These are phyloP conservation scores for Delphinus delphis DNA, from an alignment of 2,113 vertebrate genomes.

Conservation along the genomic window DNA sequence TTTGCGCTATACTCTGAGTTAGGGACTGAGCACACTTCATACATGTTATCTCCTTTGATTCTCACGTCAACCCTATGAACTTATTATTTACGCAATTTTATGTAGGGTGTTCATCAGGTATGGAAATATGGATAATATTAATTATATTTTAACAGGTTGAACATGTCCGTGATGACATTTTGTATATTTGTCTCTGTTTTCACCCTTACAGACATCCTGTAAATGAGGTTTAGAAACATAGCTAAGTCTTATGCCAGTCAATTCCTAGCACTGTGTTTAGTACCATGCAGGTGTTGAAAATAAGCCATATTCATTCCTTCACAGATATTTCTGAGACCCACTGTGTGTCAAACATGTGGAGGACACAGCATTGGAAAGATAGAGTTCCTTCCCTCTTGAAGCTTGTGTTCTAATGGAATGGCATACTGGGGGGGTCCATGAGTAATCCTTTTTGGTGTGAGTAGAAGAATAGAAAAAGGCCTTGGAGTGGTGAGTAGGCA, in stretches of 20 bases:
- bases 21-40: not conserved
- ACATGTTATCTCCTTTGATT: not conserved
- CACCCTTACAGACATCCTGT: not conserved
- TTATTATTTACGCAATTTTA: not conserved
- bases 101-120: not conserved
- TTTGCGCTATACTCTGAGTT: not conserved
- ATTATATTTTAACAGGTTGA: not conserved
- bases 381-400: not conserved
- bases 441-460: not conserved
- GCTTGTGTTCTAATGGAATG: not conserved
- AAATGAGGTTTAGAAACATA: not conserved
- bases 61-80: not conserved
- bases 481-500: not conserved
- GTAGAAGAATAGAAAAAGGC: not conserved
- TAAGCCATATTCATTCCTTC: not conserved
- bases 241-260: too few species aligned
- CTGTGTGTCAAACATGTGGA: not conserved
- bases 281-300: not conserved
- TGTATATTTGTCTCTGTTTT: not conserved
- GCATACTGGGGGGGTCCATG: too few species aligned
- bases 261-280: not conserved
- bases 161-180: not conserved
- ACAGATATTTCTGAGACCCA: not conserved
- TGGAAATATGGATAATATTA: not conserved
- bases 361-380: not conserved